A percentile compares a stretch with the other conserved stretches of the same genome.
Evolutionary conservation across 2,888 invertebrate species (phyloP).

Genomic region (Argynnis bischoffii): DNA sequence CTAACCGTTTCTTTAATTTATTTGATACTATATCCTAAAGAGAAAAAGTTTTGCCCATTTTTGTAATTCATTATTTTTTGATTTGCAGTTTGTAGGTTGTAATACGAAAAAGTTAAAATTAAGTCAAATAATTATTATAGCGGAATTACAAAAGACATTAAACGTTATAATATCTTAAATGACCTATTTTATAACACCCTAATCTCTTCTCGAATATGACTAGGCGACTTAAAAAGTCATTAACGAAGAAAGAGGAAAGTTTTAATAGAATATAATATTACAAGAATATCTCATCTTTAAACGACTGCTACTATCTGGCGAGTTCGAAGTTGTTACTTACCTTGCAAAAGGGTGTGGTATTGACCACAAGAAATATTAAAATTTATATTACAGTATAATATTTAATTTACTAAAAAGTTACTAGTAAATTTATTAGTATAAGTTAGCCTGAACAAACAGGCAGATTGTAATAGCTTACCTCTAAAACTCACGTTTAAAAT

Average conservation of each 20-base stretch:
- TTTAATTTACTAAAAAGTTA: not conserved
- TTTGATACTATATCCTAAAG: too few species aligned
- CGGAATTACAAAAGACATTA: slow-evolving; percentile 29
- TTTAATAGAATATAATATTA: slow-evolving; percentile 39
- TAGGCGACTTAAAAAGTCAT: slow-evolving; percentile 38
- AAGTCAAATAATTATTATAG: slow-evolving; percentile 9
- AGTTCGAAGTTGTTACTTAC: slow-evolving; percentile 30
- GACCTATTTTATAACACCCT: slow-evolving; percentile 29
- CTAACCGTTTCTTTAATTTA: too few species aligned
- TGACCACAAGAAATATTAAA: too few species aligned
- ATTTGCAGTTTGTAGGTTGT: too few species aligned
- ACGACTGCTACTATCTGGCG: slow-evolving; percentile 27
- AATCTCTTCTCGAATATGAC: slow-evolving; percentile 36
- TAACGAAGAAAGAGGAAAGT: slow-evolving; percentile 38
- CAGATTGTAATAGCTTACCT: too few species aligned
- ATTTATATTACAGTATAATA: not conserved
- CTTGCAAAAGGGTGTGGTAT: slow-evolving; percentile 6
- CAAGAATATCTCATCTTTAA: slow-evolving; percentile 35
- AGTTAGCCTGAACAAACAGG: too few species aligned
- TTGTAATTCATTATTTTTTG: too few species aligned
- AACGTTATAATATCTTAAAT: slow-evolving; percentile 29
- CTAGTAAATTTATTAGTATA: too few species aligned
- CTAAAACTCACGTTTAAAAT: too few species aligned
- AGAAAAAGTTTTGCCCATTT: too few species aligned
- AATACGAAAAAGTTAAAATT: too few species aligned